Evolutionary conservation across 2,797 vertebrate species (phyloP).

Genomic region (Neosilurus mollespiculum): DNA sequence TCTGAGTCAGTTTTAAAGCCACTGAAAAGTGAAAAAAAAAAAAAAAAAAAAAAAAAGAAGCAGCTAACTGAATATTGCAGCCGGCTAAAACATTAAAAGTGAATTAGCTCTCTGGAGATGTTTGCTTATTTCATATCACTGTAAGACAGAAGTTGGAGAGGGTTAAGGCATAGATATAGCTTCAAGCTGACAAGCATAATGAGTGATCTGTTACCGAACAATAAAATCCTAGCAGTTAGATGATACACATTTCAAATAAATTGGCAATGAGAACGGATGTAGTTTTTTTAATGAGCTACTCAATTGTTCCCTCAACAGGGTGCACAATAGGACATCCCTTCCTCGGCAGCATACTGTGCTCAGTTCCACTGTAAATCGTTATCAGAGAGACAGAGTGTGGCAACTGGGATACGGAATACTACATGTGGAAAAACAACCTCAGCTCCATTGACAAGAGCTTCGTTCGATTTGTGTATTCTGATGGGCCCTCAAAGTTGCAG

Average conservation of each 20-base stretch:
- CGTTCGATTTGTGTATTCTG: conserved; percentile 49
- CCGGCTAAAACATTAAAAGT: conserved; percentile 41
- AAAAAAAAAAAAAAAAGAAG: conserved; percentile 44
- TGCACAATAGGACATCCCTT: conserved; percentile 19
- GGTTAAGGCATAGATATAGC: not conserved
- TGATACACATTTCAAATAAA: conserved; percentile 26
- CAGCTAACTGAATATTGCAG: conserved; percentile 47
- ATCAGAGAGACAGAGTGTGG: conserved; percentile 36
- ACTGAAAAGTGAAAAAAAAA: conserved; percentile 37
- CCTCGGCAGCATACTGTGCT: conserved; percentile 12
- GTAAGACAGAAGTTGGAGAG: not conserved
- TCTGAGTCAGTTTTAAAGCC: conserved; percentile 47
- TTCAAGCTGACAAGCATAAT: conserved; percentile 25
- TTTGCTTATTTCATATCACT: not conserved
- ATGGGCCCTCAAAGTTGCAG: conserved; percentile 54
- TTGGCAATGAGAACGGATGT: conserved; percentile 11
- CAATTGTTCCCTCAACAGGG: conserved; percentile 36
- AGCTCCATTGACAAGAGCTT: conserved; percentile 43
- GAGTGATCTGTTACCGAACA: conserved; percentile 19
- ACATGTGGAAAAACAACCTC: conserved; percentile 33
- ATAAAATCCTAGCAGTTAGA: conserved; percentile 11
- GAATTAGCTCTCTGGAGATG: conserved; percentile 34
- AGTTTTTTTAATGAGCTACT: conserved; percentile 42
- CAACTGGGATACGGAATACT: conserved; percentile 38
- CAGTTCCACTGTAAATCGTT: conserved; percentile 37